Percentiles rank a stretch among this genome's conserved stretches.
phyloP scores from a whole-genome alignment of 2,888 invertebrate species.

The Cyaniris semiargus region DNA sequence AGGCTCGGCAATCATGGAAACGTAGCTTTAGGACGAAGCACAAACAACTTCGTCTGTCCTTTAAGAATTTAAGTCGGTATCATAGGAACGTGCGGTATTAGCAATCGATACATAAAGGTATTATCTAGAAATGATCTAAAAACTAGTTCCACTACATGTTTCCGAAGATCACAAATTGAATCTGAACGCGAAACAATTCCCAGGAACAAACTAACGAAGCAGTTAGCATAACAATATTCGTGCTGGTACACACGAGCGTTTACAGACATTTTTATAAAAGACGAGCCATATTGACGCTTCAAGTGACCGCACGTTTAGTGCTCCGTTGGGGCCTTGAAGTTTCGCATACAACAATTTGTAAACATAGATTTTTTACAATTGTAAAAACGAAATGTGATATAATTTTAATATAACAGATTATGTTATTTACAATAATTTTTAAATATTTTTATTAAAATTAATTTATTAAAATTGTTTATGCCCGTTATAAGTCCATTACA shows the following conservation, averaged over 20 bases:
- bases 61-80: too few species aligned
- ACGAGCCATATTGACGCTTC: background rate
- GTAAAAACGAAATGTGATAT: too few species aligned
- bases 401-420: too few species aligned
- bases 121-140: background rate
- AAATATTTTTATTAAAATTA: too few species aligned
- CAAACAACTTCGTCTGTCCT: too few species aligned
- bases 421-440: too few species aligned
- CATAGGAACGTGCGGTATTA: background rate
- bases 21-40: too few species aligned
- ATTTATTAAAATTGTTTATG: too few species aligned
- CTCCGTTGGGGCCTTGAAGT: background rate
- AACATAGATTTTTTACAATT: too few species aligned
- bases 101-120: background rate
- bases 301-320: background rate
- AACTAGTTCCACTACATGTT: constrained; percentile 34
- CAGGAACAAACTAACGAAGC: constrained; percentile 78
- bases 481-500: too few species aligned
- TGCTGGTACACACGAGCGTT: constrained; percentile 51
- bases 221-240: constrained; percentile 79
- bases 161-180: constrained; percentile 60
- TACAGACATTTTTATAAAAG: background rate
- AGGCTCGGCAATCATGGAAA: too few species aligned
- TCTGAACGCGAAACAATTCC: constrained; percentile 71
- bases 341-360: too few species aligned